Evolutionary conservation across 2,113 vertebrate species (phyloP).

Genomic region (Pituophis catenifer): DNA sequence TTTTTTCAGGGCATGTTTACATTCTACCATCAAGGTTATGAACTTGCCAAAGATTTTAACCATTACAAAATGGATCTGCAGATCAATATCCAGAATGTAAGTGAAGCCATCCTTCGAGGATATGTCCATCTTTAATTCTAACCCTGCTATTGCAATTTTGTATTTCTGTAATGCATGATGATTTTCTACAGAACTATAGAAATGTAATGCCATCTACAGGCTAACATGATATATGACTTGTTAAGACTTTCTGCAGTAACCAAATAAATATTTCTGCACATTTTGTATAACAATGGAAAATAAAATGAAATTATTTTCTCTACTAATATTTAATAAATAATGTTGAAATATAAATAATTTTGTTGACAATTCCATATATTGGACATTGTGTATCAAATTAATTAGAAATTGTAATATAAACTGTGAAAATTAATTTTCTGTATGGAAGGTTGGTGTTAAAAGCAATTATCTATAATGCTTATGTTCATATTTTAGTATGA

Average conservation of each 20-base stretch:
- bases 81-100: conserved; percentile 99
- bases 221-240: neutral
- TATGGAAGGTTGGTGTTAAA: neutral
- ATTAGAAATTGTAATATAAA: neutral
- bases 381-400: neutral
- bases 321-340: neutral
- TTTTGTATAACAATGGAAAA: neutral
- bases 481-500: neutral
- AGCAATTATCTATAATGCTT: neutral
- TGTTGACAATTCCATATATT: neutral
- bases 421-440: neutral
- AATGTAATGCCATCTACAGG: conserved; percentile 69
- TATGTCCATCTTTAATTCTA: neutral
- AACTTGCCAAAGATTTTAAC: conserved; percentile 95
- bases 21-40: conserved; percentile 97
- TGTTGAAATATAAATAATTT: neutral
- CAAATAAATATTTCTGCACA: accelerated
- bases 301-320: neutral
- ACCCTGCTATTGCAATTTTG: accelerated
- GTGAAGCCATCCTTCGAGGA: conserved; percentile 41
- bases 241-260: neutral
- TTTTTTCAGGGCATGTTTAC: conserved; percentile 99
- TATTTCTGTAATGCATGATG: neutral
- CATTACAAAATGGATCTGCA: conserved; percentile 94
- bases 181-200: conserved; percentile 3